Base-by-base conservation (phyloP, 1,140 invertebrate species). In the Procambarus clarkii region DNA sequence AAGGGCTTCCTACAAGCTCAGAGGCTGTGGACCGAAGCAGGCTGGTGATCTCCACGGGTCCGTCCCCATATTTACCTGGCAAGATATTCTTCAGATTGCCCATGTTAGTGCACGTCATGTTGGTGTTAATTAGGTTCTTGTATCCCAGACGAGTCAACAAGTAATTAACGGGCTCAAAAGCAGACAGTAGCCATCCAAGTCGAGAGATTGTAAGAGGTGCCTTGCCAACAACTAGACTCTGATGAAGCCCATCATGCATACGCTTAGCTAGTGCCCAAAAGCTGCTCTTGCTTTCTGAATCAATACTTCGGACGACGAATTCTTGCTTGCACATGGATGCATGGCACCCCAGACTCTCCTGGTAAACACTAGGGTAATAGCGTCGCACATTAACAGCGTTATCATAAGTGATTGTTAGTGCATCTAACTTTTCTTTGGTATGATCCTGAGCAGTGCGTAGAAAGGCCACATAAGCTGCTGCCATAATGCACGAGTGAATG, bases 101-200 rank as follows among this genome's bases (percentile, higher is more conserved):
- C 92, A 92, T 92, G 76, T 92, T 92, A 8, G 92, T 90, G 50
- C 45, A 80, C 54, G 74, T 21, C 69, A 89, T 71, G 87, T 92
- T 87, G 48, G 71, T 60, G 77, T 92, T 76, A 15, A 81, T 85
- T 24, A 88, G 48, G 82, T 80, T 86, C 46, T 58, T 78, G 45
- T 15, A 64, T 18, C 92, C 82, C 58, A 89, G 76, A 13, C 64
- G 46, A 45, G 69, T 85, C 45, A 88, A 77, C n/a, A 86, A 69
- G n/a, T 86, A 50, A 80, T 92, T 92, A 54, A 84, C 78, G 0
- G 87, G 87, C n/a, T 90, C 54, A 50, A 92, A 74, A 45, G 80
- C 86, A 34, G 74, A 15, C 18, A 58, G 44, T 58, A 85, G 34
- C 82, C 80, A 80, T 8, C 58, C 54, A 13, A 92, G 21, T 3